phyloP scores from a whole-genome alignment of 1,140 invertebrate genomes.

The Gyrodactylus salaris region DNA sequence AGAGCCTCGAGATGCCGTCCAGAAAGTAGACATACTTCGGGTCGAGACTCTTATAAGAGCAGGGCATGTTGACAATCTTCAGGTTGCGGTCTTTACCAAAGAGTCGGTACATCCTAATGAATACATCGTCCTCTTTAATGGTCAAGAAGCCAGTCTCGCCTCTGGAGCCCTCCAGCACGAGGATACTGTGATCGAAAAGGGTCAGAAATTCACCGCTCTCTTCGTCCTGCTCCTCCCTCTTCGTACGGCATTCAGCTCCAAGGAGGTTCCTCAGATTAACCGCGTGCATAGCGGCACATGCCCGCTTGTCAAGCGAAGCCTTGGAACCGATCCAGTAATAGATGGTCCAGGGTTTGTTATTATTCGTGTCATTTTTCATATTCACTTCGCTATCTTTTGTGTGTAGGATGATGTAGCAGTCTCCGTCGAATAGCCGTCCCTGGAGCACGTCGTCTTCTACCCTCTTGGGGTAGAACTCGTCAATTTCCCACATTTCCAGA shows the following conservation, averaged over 20 bases:
- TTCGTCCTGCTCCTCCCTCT: conserved; percentile 72
- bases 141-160: conserved; percentile 87
- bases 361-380: conserved; percentile 29
- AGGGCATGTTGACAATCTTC: background rate
- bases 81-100: conserved; percentile 1
- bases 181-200: conserved; percentile 59
- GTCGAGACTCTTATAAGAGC: conserved; percentile 35
- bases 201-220: conserved; percentile 76
- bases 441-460: conserved; percentile 23
- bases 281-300: conserved; percentile 90
- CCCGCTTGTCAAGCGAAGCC: conserved; percentile 72
- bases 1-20: conserved; percentile 46
- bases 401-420: conserved; percentile 87
- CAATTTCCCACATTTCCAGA: conserved; percentile 7
- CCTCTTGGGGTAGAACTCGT: conserved; percentile 15
- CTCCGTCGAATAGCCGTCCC: conserved; percentile 93
- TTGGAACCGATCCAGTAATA: conserved; percentile 95
- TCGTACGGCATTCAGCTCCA: conserved; percentile 73
- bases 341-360: conserved; percentile 41
- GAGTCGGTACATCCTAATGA: background rate
- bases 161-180: conserved; percentile 74
- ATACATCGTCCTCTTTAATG: conserved; percentile 32
- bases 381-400: conserved; percentile 28
- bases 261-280: conserved; percentile 81
- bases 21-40: conserved; percentile 59